These are phyloP conservation scores for Drymodes brunneopygia DNA, from an alignment of 2,113 vertebrate species.

Conservation along the genomic window DNA sequence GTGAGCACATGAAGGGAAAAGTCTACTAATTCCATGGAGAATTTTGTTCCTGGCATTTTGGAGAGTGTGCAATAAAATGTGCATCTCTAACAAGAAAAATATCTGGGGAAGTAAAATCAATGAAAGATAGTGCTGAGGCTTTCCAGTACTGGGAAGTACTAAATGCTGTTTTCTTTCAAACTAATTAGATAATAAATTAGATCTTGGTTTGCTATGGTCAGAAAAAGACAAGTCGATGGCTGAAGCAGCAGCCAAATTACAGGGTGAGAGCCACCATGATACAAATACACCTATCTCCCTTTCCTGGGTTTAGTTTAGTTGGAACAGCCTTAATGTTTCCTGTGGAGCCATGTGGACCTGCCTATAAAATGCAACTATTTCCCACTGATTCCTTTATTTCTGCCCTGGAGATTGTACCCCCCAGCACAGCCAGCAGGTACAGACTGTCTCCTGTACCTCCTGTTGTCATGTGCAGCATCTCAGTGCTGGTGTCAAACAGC, in stretches of 20 bases:
- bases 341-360: neutral
- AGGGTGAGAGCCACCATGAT: neutral
- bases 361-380: neutral
- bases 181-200: neutral
- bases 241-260: neutral
- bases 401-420: fast-evolving
- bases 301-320: neutral
- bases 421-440: neutral
- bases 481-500: fast-evolving
- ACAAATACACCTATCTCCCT: neutral
- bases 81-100: neutral
- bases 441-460: neutral
- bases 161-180: neutral
- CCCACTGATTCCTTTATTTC: neutral
- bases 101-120: neutral
- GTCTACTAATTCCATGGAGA: neutral
- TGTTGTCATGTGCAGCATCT: fast-evolving
- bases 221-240: neutral
- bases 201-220: neutral
- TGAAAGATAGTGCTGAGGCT: neutral
- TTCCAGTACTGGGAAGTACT: neutral
- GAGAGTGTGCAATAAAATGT: neutral
- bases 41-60: neutral
- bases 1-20: neutral
- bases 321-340: neutral